phyloP scores from a whole-genome alignment of 2,888 invertebrate genomes.

The Protonemura montana region DNA sequence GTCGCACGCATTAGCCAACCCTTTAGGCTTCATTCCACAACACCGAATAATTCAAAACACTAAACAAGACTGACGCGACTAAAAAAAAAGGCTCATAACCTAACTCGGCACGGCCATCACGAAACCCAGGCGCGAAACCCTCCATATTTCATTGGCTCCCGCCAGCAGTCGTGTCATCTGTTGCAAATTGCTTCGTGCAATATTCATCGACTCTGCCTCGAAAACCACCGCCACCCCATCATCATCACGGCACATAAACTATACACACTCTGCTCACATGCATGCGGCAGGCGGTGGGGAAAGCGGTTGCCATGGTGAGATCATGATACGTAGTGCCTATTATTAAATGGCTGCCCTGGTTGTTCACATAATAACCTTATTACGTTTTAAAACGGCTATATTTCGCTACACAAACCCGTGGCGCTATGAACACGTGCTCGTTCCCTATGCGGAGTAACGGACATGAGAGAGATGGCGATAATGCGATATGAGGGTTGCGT shows the following conservation, averaged over 20 bases:
- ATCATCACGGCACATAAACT: slow-evolving; percentile 13
- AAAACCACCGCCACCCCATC: slow-evolving; percentile 16
- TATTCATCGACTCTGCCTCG: slow-evolving; percentile 44
- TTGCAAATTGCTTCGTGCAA: slow-evolving; percentile 50
- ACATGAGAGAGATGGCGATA: not conserved
- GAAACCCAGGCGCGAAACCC: too few species aligned
- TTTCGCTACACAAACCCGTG: slow-evolving; percentile 45
- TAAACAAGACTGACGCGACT: too few species aligned
- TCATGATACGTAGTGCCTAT: slow-evolving; percentile 29
- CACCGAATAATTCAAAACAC: too few species aligned
- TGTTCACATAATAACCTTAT: slow-evolving; percentile 50
- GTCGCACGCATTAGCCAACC: too few species aligned
- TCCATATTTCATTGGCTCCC: too few species aligned
- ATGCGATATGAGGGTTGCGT: not conserved
- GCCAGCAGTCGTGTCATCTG: slow-evolving; percentile 10
- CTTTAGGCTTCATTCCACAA: too few species aligned
- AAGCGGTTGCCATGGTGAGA: not conserved
- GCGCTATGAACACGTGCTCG: slow-evolving; percentile 42
- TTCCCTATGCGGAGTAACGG: slow-evolving; percentile 5
- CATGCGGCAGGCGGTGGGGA: not conserved
- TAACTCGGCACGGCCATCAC: too few species aligned
- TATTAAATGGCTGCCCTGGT: slow-evolving; percentile 49
- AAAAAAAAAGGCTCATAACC: too few species aligned
- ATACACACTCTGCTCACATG: not conserved
- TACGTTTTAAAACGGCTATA: slow-evolving; percentile 51